These are phyloP conservation scores for Hyposmocoma kahamanoa DNA, from an alignment of 1,140 invertebrate species.

Conservation along the genomic window DNA sequence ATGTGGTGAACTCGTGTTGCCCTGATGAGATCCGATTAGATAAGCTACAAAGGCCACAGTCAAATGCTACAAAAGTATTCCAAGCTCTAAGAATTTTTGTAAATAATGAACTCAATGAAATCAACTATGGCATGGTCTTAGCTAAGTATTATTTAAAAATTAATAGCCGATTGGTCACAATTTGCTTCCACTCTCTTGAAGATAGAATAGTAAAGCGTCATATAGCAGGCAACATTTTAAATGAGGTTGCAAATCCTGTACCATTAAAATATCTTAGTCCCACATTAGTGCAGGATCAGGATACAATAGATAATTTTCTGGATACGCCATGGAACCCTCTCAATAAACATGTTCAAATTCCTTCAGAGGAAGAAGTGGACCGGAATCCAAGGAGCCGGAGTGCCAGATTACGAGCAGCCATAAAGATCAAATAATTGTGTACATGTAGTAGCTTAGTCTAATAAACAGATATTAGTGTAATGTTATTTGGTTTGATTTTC, in stretches of 20 bases:
- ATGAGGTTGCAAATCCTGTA: constrained; percentile 78
- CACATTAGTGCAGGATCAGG: constrained; percentile 70
- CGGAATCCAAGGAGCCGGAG: constrained; percentile 89
- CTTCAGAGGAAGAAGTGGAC: constrained; percentile 82
- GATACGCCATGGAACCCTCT: constrained; percentile 83
- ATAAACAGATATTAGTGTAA: too few relatives aligned
- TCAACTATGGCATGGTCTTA: constrained; percentile 90
- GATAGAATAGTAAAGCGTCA: constrained; percentile 96
- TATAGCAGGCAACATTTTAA: constrained; percentile 83
- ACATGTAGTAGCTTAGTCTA: too few relatives aligned
- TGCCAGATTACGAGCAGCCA: constrained; percentile 89
- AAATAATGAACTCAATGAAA: constrained; percentile 97
- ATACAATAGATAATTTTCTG: constrained; percentile 77
- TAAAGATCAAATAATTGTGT: constrained; percentile 77
- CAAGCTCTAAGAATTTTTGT: constrained; percentile 96
- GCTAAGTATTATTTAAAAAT: constrained; percentile 85
- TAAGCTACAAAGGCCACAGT: constrained; percentile 82
- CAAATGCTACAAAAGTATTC: constrained; percentile 94
- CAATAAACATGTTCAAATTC: constrained; percentile 87
- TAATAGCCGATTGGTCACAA: constrained; percentile 84
- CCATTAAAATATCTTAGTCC: constrained; percentile 80
- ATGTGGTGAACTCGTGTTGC: constrained; percentile 82
- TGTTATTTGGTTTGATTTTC: too few relatives aligned
- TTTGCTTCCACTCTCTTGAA: constrained; percentile 95
- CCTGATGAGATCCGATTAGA: constrained; percentile 77